Evolutionary conservation across 2,888 invertebrate genomes (phyloP).

Genomic region (Iselma pallidipennis): DNA sequence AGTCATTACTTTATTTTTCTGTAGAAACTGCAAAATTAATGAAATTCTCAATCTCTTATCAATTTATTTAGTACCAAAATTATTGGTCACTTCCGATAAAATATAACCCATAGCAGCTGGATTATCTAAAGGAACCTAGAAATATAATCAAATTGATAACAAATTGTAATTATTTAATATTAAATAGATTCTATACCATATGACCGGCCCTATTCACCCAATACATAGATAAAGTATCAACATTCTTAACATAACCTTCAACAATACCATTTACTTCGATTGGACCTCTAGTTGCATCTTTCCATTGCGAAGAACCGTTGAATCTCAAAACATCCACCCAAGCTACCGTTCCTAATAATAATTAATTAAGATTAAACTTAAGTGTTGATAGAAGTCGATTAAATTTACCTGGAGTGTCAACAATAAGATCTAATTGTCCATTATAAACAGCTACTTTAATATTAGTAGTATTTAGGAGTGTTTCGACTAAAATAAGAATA

Average conservation of each 20-base stretch:
- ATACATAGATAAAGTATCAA: slow-evolving; percentile 72
- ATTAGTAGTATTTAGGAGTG: slow-evolving; percentile 68
- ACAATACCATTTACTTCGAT: slow-evolving; percentile 65
- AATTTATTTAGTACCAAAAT: slow-evolving; percentile 11
- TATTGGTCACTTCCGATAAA: slow-evolving; percentile 27
- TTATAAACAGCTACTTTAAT: slow-evolving; percentile 72
- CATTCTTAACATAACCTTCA: slow-evolving; percentile 74
- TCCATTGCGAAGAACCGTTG: slow-evolving; percentile 62
- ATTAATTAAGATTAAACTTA: background rate
- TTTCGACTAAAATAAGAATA: slow-evolving; percentile 65
- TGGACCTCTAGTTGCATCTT: slow-evolving; percentile 58
- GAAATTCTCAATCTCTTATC: background rate
- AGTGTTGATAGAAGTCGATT: background rate
- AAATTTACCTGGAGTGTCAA: slow-evolving; percentile 73
- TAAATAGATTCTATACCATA: slow-evolving; percentile 62
- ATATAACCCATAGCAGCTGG: slow-evolving; percentile 15
- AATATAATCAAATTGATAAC: background rate
- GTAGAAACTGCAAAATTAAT: background rate
- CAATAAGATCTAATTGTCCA: slow-evolving; percentile 84
- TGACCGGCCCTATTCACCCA: slow-evolving; percentile 82
- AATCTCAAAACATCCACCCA: slow-evolving; percentile 71
- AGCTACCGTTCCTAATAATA: slow-evolving; percentile 34
- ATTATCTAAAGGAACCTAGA: slow-evolving; percentile 15
- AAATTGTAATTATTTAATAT: background rate
- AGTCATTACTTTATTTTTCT: background rate